phyloP scores from a whole-genome alignment of 2,888 invertebrate genomes.

The Nymphalis c-album region DNA sequence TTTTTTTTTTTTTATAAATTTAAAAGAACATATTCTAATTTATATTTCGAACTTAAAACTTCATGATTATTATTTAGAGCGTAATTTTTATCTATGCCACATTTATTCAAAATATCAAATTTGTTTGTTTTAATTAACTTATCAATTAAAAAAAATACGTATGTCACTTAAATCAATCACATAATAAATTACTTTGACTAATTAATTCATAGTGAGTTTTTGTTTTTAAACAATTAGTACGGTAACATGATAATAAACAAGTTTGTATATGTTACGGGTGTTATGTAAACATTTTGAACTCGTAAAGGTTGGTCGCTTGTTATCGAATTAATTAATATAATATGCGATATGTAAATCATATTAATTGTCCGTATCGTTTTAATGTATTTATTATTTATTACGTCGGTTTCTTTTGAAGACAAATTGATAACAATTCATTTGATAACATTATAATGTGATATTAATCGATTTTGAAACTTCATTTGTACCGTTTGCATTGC shows the following conservation, averaged over 20 bases:
- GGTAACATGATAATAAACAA: conserved; percentile 8
- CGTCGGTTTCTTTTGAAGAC: conserved; percentile 16
- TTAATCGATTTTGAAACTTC: neutral
- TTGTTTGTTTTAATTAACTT: too few relatives aligned
- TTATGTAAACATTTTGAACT: conserved; percentile 20
- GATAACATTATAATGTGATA: neutral
- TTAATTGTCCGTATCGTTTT: conserved; percentile 2
- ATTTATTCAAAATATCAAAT: too few relatives aligned
- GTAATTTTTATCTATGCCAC: too few relatives aligned
- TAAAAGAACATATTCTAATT: too few relatives aligned
- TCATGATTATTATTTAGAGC: too few relatives aligned
- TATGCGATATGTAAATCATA: conserved; percentile 2
- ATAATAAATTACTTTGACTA: neutral
- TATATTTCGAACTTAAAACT: too few relatives aligned
- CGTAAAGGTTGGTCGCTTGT: neutral
- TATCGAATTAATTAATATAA: conserved; percentile 10
- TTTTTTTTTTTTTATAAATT: too few relatives aligned
- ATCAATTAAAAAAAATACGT: too few relatives aligned
- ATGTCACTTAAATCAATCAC: too few relatives aligned
- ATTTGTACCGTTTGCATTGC: too few relatives aligned
- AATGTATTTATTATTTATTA: conserved; percentile 1
- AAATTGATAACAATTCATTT: neutral
- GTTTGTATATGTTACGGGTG: neutral
- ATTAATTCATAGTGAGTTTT: neutral
- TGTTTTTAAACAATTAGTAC: conserved; percentile 3